Base-by-base conservation (phyloP, 2,113 vertebrate species). In the Phrynosoma platyrhinos region DNA sequence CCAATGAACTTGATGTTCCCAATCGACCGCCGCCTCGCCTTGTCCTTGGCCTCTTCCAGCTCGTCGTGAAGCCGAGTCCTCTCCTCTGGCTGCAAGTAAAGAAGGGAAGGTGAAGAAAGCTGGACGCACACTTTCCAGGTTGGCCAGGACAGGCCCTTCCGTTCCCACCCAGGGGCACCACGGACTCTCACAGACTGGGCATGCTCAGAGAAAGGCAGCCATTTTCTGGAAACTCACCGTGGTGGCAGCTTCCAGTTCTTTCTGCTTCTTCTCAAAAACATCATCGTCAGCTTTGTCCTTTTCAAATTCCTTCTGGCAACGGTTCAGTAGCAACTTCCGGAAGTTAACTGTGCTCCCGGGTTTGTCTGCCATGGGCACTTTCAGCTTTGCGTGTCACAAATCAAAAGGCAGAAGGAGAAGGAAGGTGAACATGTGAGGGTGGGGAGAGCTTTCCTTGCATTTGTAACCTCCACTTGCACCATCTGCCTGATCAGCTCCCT, bases 231-330 rank as follows among this genome's bases (percentile, higher is more conserved):
- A 84, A 93, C 97, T 88, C 94, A 99, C 98, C 85, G 97, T 97
- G 86, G 97, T 97, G 87, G 99, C 98, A 91, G 98, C 97, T 92
- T 99, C 99, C 0, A 99, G 97, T 92, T 99, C 99, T 85, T 98
- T 99, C 96, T 99, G 98, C 94, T 98, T 99, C 96, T 97, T 99
- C 95, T 99, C 99, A 88, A 99, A 99, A 94, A 98, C 98, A 4
- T 98, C 98, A 0, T 99, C 98, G 0, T 99, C 98, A 83, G 98
- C 98, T 95, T 99, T 99, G 97, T 99, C 99, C 94, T 98, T 98
- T 91, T 99, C 99, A 94, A 99, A 99, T 88, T 99, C 99, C 91
- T 99, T 99, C 97, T 99, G 99, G 96, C 99, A 99, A 82, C 99
- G 98, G 93, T 99, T 99, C 89, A 99, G 96, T 68, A 99, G 97